Conservation (phyloP, 2,113 vertebrate genomes). For the Mungos mungo region DNA sequence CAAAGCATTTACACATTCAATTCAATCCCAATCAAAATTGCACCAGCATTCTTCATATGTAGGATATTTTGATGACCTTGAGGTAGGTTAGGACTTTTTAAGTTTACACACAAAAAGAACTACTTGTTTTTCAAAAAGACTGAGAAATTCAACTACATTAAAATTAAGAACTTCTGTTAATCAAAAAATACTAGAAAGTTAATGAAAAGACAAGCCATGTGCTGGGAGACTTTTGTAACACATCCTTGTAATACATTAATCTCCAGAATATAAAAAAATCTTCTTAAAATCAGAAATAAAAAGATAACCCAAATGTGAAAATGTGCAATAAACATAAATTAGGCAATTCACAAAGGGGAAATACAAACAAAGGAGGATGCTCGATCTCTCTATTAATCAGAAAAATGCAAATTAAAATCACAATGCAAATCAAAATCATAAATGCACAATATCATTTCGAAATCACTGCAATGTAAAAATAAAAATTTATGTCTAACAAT, state of each 20-base stretch:
- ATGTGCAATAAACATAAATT: background rate
- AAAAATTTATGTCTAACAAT: background rate
- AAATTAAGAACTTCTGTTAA: background rate
- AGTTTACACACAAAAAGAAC: background rate
- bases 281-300: background rate
- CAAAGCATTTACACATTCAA: too few relatives aligned
- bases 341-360: background rate
- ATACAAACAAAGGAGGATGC: background rate
- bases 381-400: background rate
- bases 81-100: background rate
- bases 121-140: background rate
- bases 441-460: background rate
- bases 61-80: background rate
- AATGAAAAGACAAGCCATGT: background rate
- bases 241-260: background rate
- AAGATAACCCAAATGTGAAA: background rate
- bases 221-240: background rate
- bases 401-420: background rate
- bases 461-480: background rate
- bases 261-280: background rate
- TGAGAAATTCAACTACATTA: background rate
- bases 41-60: background rate
- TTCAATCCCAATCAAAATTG: too few relatives aligned
- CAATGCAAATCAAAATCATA: background rate
- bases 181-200: background rate